phyloP scores from a whole-genome alignment of 2,113 vertebrate species.

The Turnix velox region DNA sequence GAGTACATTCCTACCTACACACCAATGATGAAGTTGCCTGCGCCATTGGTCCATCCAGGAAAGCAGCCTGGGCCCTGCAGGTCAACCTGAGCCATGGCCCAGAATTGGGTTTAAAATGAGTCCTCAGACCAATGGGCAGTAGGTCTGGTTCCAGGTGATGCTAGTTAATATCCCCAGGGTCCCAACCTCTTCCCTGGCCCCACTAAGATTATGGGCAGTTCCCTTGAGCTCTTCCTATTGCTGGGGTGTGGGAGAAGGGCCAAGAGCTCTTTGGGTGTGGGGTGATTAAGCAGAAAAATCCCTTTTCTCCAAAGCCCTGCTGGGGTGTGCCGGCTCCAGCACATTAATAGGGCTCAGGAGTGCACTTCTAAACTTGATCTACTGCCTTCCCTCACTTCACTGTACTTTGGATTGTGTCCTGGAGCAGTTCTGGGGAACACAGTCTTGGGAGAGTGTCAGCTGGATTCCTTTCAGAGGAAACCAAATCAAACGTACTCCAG shows the following conservation, averaged over 20 bases:
- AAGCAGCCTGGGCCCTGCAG: not conserved
- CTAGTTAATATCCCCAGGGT: not conserved
- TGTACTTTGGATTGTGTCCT: not conserved
- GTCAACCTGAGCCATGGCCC: rapidly evolving
- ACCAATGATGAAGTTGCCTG: not conserved
- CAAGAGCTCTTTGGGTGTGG: rapidly evolving
- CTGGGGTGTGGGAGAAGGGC: not conserved
- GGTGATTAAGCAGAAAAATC: not conserved
- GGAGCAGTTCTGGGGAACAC: not conserved
- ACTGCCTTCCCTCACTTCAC: not conserved
- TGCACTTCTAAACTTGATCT: not conserved
- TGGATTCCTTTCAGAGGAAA: constrained; percentile 14
- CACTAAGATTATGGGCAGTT: rapidly evolving
- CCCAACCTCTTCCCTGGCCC: not conserved
- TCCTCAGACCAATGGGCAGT: rapidly evolving
- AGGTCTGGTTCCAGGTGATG: not conserved
- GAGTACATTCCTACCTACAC: rapidly evolving
- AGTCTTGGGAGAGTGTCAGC: not conserved
- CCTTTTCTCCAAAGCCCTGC: not conserved
- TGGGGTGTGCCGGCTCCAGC: not conserved
- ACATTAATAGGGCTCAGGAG: not conserved
- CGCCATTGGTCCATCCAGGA: not conserved
- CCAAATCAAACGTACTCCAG: not conserved
- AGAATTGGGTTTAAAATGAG: not conserved
- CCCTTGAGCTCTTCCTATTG: not conserved